Conservation (phyloP, 1,140 invertebrate genomes). For the Trachelipus rathkii region DNA sequence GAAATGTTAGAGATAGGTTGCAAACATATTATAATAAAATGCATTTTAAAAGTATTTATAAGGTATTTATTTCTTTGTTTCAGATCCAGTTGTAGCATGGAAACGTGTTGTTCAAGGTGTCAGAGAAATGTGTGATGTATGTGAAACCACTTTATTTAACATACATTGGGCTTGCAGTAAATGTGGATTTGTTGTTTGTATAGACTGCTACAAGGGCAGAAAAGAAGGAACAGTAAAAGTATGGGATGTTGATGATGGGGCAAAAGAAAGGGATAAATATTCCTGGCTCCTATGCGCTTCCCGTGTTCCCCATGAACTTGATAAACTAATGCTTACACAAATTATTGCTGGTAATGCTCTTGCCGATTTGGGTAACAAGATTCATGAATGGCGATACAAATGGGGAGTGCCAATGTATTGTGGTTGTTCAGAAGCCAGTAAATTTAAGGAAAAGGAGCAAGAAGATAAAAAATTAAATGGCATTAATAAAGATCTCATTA, state of each 20-base stretch:
- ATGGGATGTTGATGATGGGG: slow-evolving; percentile 39
- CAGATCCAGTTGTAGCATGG: slow-evolving; percentile 76
- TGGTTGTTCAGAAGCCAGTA: slow-evolving; percentile 58
- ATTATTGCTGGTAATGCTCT: slow-evolving; percentile 87
- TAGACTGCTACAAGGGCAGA: slow-evolving; percentile 85
- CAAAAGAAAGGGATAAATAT: slow-evolving; percentile 57
- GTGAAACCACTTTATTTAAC: slow-evolving; percentile 95
- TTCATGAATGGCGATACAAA: slow-evolving; percentile 71
- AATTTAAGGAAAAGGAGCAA: slow-evolving; percentile 52
- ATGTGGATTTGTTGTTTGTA: slow-evolving; percentile 95
- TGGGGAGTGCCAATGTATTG: slow-evolving; percentile 77
- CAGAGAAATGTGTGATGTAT: slow-evolving; percentile 96
- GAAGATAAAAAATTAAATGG: slow-evolving; percentile 53
- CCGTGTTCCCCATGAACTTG: slow-evolving; percentile 70
- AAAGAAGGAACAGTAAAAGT: slow-evolving; percentile 61
- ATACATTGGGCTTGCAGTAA: slow-evolving; percentile 96
- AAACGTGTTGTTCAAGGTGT: slow-evolving; percentile 93
- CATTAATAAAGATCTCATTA: slow-evolving; percentile 56
- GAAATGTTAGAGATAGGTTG: too few relatives aligned
- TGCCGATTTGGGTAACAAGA: slow-evolving; percentile 64
- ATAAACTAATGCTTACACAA: slow-evolving; percentile 87
- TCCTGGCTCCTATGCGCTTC: slow-evolving; percentile 87
- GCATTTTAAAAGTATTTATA: too few relatives aligned
- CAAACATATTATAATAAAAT: too few relatives aligned
- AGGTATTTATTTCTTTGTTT: slow-evolving; percentile 45